Percentiles rank a stretch among this genome's conserved stretches.
Evolutionary conservation across 1,140 invertebrate species (phyloP).

Genomic region (Diachasmimorpha longicaudata): DNA sequence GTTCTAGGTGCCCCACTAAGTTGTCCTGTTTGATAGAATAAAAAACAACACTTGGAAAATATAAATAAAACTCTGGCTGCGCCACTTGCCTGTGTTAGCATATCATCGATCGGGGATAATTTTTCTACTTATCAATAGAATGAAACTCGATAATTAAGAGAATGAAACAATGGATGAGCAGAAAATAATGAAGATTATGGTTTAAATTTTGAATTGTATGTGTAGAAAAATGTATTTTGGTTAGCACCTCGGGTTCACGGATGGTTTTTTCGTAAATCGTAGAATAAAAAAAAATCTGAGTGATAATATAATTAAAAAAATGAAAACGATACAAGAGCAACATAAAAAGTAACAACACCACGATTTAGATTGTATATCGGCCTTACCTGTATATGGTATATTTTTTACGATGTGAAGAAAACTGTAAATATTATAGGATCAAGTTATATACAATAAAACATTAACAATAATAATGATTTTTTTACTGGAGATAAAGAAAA

Average conservation of each 20-base stretch:
- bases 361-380: slow-evolving; percentile 58
- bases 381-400: slow-evolving; percentile 62
- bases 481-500: not conserved
- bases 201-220: slow-evolving; percentile 1
- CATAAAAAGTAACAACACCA: slow-evolving; percentile 46
- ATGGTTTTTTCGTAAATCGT: slow-evolving; percentile 22
- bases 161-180: not conserved
- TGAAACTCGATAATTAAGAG: not conserved
- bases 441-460: slow-evolving; percentile 52
- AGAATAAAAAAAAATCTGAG: not conserved
- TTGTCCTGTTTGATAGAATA: slow-evolving; percentile 3
- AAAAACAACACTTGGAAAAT: slow-evolving; percentile 5
- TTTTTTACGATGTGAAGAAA: slow-evolving; percentile 62
- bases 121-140: slow-evolving; percentile 1
- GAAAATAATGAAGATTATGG: slow-evolving; percentile 35
- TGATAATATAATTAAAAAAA: not conserved
- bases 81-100: slow-evolving; percentile 38
- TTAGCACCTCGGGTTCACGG: slow-evolving; percentile 38
- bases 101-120: slow-evolving; percentile 34
- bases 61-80: slow-evolving; percentile 28
- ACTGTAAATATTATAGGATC: slow-evolving; percentile 60
- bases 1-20: slow-evolving; percentile 38
- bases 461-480: slow-evolving; percentile 30
- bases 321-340: slow-evolving; percentile 1
- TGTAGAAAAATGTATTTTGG: slow-evolving; percentile 27